A percentile compares a stretch with the other conserved stretches of the same genome.
Conservation (phyloP, 1,140 invertebrate species). For the Saccostrea cuccullata region DNA sequence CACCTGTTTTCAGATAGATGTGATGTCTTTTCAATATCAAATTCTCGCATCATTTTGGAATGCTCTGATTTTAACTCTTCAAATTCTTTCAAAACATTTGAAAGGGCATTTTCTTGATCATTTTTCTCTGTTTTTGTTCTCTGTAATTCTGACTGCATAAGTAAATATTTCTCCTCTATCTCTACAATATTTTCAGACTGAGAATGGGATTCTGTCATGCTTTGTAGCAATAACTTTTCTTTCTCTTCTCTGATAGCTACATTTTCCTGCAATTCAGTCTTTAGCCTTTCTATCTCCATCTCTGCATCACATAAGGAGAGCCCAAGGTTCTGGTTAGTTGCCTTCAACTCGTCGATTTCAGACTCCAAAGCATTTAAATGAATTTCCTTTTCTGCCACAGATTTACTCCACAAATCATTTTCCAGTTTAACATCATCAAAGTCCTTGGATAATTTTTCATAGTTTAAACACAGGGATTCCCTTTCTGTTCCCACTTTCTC, state of each 20-base stretch:
- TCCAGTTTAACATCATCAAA: neutral
- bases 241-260: neutral
- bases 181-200: slow-evolving; percentile 17
- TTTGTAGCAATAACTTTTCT: slow-evolving; percentile 5
- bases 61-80: neutral
- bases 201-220: neutral
- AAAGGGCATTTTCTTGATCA: neutral
- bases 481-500: neutral
- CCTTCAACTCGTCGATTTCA: neutral
- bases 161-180: neutral
- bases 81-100: neutral
- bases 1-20: neutral
- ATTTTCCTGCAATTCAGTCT: neutral
- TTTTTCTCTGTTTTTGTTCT: neutral
- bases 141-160: neutral
- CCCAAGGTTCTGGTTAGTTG: neutral
- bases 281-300: neutral
- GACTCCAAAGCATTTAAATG: neutral
- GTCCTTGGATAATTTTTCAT: neutral
- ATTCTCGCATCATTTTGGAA: neutral
- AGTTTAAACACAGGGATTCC: neutral
- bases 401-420: slow-evolving; percentile 16
- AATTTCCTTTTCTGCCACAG: neutral
- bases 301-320: neutral
- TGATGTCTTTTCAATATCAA: neutral